Evolutionary conservation across 2,888 invertebrate species (phyloP).

Genomic region (Andrena flavipes): DNA sequence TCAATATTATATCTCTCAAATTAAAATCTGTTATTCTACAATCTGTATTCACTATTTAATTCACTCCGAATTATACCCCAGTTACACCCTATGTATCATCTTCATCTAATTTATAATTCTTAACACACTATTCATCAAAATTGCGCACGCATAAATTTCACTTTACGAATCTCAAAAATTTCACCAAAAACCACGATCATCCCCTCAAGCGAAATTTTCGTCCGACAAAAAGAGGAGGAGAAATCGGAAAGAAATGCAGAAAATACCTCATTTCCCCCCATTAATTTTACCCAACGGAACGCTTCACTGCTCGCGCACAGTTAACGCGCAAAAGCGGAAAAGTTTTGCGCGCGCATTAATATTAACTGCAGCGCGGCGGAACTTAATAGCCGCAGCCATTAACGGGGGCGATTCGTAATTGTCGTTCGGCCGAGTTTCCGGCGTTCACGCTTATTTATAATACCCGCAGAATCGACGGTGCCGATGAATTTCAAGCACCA

Average conservation of each 20-base stretch:
- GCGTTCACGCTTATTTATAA: slow-evolving; percentile 79
- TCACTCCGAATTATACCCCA: too few relatives aligned
- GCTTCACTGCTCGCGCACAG: not conserved
- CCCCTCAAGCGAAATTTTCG: not conserved
- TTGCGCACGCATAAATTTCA: too few relatives aligned
- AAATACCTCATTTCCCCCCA: slow-evolving; percentile 14
- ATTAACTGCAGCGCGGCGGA: slow-evolving; percentile 30
- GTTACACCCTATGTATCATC: too few relatives aligned
- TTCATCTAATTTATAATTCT: too few relatives aligned
- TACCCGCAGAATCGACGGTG: slow-evolving; percentile 71
- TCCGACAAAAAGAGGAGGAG: not conserved
- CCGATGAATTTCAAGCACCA: slow-evolving; percentile 70
- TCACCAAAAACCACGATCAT: not conserved
- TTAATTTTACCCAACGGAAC: slow-evolving; percentile 32
- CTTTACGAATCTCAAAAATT: too few relatives aligned
- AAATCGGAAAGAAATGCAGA: not conserved
- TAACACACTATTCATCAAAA: too few relatives aligned
- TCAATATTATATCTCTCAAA: too few relatives aligned
- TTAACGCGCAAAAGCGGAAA: slow-evolving; percentile 20
- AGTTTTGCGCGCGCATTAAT: slow-evolving; percentile 43
- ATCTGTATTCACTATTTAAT: too few relatives aligned
- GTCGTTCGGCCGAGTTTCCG: slow-evolving; percentile 76
- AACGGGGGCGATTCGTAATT: slow-evolving; percentile 76
- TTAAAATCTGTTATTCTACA: too few relatives aligned
- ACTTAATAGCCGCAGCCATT: slow-evolving; percentile 61